Percentiles rank a stretch among this genome's conserved stretches.
phyloP scores from a whole-genome alignment of 2,797 vertebrate genomes.

The Esox masquinongy region DNA sequence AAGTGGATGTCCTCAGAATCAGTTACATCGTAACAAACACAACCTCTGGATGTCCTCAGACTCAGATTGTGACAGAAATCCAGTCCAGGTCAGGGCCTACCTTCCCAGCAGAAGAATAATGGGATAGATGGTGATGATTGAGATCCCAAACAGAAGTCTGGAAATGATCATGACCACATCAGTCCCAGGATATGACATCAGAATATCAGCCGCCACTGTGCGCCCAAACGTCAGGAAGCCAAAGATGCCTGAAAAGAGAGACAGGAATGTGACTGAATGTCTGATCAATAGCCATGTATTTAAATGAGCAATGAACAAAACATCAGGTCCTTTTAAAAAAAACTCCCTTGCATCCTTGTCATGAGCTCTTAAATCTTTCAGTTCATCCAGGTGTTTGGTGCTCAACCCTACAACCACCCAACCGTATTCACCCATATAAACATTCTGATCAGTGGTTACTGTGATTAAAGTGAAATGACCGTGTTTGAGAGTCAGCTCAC shows the following conservation, averaged over 20 bases:
- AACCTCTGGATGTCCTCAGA: background rate
- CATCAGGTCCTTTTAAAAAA: background rate
- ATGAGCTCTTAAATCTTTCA: background rate
- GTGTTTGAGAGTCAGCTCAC: constrained; percentile 62
- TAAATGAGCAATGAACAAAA: background rate
- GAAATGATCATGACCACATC: constrained; percentile 83
- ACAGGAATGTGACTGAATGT: constrained; percentile 34
- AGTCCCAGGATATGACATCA: constrained; percentile 92
- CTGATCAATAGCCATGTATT: background rate
- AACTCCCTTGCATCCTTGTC: background rate
- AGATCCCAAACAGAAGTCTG: constrained; percentile 88
- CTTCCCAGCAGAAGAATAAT: constrained; percentile 92
- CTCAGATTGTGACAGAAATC: background rate
- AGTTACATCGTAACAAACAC: background rate
- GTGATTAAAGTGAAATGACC: background rate
- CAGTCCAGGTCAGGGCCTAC: constrained; percentile 55
- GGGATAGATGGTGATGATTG: constrained; percentile 92
- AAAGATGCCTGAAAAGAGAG: constrained; percentile 77
- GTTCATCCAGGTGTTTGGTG: background rate
- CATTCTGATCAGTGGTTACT: background rate
- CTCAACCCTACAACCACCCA: background rate
- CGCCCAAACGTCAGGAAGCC: constrained; percentile 90
- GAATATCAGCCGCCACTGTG: constrained; percentile 83
- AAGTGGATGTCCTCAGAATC: background rate
- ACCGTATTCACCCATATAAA: background rate